Conservation (phyloP, 1,140 invertebrate genomes). For the Cepaea nemoralis region DNA sequence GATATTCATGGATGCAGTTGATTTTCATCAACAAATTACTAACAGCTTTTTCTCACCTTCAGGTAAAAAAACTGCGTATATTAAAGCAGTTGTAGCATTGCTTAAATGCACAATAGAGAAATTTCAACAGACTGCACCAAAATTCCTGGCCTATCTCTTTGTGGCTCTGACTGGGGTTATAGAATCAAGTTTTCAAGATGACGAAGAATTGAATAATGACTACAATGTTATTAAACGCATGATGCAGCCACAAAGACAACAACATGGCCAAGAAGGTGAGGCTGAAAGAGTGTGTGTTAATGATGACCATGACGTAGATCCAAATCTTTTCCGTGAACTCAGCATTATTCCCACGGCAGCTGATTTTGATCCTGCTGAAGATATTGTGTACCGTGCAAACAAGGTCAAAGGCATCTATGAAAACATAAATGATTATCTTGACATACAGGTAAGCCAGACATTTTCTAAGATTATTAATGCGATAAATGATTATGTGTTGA, state of each 20-base stretch:
- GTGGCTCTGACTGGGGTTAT: not conserved
- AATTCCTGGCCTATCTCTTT: not conserved
- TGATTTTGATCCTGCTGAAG: conserved; percentile 59
- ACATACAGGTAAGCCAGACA: conserved; percentile 73
- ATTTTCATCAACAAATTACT: conserved; percentile 1
- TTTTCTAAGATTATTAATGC: too few species aligned
- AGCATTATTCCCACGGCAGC: conserved; percentile 59
- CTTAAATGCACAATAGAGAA: not conserved
- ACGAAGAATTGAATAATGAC: not conserved
- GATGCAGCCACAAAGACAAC: not conserved
- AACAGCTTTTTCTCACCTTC: not conserved
- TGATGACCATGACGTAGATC: conserved; percentile 3
- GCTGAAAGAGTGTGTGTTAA: not conserved
- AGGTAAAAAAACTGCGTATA: not conserved
- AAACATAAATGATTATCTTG: conserved; percentile 81
- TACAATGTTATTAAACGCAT: not conserved
- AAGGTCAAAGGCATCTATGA: conserved; percentile 77
- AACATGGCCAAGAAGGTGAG: not conserved
- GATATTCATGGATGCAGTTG: not conserved
- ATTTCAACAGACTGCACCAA: conserved; percentile 9
- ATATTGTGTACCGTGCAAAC: conserved; percentile 76
- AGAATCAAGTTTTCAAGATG: not conserved
- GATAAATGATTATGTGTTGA: too few species aligned
- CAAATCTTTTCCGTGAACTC: conserved; percentile 59
- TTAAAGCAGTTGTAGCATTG: conserved; percentile 3